phyloP scores from a whole-genome alignment of 2,113 vertebrate species.

The Thunnus maccoyii region DNA sequence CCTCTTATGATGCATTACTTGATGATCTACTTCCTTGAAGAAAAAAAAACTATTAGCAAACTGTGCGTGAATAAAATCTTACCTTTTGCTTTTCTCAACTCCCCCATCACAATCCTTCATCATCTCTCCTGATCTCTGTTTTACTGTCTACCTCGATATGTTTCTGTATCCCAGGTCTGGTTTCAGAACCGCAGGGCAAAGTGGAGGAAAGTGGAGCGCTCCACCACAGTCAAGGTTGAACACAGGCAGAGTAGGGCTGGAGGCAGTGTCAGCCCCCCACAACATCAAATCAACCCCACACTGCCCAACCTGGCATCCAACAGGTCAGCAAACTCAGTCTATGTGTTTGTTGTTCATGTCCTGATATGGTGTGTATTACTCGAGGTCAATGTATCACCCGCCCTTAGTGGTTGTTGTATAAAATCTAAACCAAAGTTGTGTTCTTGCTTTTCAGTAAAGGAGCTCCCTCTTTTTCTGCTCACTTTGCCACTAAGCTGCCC shows the following conservation, averaged over 20 bases:
- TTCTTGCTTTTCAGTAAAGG: slow-evolving; percentile 46
- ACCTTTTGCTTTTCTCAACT: background rate
- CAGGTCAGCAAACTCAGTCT: slow-evolving; percentile 58
- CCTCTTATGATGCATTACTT: background rate
- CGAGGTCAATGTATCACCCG: background rate
- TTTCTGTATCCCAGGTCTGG: slow-evolving; percentile 89
- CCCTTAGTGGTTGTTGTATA: background rate
- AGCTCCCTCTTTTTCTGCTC: slow-evolving; percentile 52
- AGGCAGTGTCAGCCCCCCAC: slow-evolving; percentile 43
- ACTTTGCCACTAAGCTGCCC: slow-evolving; percentile 50
- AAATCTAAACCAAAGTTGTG: background rate
- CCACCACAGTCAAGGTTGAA: slow-evolving; percentile 72
- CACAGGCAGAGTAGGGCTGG: slow-evolving; percentile 56
- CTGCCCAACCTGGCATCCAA: slow-evolving; percentile 39
- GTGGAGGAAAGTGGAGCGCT: slow-evolving; percentile 90
- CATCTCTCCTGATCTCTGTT: background rate
- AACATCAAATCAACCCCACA: slow-evolving; percentile 44
- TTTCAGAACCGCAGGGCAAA: slow-evolving; percentile 98
- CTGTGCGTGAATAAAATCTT: background rate
- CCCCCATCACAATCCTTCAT: background rate
- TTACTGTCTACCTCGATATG: background rate
- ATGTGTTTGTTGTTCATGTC: background rate
- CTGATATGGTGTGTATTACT: too few relatives aligned
- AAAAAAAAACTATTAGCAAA: background rate
- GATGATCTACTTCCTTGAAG: background rate